Conservation (phyloP, 2,113 vertebrate genomes). For the Nycticryphes semicollaris region DNA sequence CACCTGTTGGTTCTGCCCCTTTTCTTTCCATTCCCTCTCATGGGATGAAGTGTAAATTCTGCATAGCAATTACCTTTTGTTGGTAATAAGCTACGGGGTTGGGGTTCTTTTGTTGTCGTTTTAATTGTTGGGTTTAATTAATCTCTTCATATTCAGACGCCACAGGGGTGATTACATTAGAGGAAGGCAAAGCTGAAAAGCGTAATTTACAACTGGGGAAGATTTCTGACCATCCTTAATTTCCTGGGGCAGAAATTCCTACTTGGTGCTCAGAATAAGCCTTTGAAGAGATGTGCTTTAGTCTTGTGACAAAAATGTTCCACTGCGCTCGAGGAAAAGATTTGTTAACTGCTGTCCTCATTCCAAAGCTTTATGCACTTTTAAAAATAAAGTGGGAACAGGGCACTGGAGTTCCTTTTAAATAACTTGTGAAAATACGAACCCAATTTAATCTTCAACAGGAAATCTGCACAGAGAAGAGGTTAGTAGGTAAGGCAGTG, state of each 20-base stretch:
- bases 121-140: conserved; percentile 22
- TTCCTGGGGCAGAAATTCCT: conserved; percentile 48
- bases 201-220: background rate
- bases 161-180: background rate
- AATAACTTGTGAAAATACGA: background rate
- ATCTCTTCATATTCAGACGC: background rate
- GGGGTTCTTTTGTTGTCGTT: background rate
- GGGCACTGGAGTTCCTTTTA: background rate
- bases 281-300: conserved; percentile 33
- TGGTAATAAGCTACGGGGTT: background rate
- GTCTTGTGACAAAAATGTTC: conserved; percentile 22
- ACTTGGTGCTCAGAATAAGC: background rate
- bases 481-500: background rate
- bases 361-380: background rate
- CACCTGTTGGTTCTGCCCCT: background rate
- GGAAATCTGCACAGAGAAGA: background rate
- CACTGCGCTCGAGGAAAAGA: background rate
- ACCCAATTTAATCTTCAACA: background rate
- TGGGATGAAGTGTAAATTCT: background rate
- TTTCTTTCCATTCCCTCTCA: background rate
- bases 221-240: background rate
- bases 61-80: background rate
- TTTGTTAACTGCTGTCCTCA: conserved; percentile 20
- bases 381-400: background rate
- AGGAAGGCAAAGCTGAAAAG: conserved; percentile 16